Percentiles rank a stretch among this genome's conserved stretches.
These are phyloP conservation scores for Polyergus mexicanus DNA, from an alignment of 1,140 invertebrate species.

Conservation along the genomic window DNA sequence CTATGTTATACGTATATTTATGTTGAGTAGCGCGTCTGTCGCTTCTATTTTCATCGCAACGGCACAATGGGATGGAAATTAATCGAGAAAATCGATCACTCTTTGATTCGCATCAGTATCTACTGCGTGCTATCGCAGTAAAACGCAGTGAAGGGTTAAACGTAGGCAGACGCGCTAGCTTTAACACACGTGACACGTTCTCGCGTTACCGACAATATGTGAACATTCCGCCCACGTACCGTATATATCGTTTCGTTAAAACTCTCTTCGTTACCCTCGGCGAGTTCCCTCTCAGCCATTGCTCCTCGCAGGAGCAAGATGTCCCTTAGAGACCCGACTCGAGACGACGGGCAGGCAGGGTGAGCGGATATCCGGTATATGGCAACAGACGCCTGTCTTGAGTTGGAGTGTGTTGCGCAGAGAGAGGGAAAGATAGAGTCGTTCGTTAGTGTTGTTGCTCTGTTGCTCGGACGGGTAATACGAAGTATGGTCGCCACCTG, in stretches of 20 bases:
- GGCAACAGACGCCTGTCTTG: conserved; percentile 75
- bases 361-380: conserved; percentile 83
- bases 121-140: conserved; percentile 44
- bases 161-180: conserved; percentile 43
- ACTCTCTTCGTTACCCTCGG: conserved; percentile 60
- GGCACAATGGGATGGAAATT: conserved; percentile 30
- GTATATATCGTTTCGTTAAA: conserved; percentile 57
- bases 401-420: conserved; percentile 64
- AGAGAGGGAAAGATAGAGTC: conserved; percentile 28
- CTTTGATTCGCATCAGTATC: conserved; percentile 44
- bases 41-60: conserved; percentile 27
- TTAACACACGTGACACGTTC: conserved; percentile 51
- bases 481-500: conserved; percentile 84
- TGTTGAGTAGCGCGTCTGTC: conserved; percentile 21
- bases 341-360: conserved; percentile 73
- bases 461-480: conserved; percentile 52
- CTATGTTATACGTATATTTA: conserved; percentile 38
- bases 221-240: conserved; percentile 53
- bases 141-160: conserved; percentile 44
- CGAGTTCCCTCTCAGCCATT: conserved; percentile 24
- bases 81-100: conserved; percentile 55
- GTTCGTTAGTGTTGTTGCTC: conserved; percentile 32
- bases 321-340: conserved; percentile 57
- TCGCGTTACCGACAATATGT: conserved; percentile 57
- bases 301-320: conserved; percentile 65